A percentile compares a stretch with the other conserved stretches of the same genome.
Evolutionary conservation across 2,113 vertebrate genomes (phyloP).

Genomic region (Anhinga rufa): DNA sequence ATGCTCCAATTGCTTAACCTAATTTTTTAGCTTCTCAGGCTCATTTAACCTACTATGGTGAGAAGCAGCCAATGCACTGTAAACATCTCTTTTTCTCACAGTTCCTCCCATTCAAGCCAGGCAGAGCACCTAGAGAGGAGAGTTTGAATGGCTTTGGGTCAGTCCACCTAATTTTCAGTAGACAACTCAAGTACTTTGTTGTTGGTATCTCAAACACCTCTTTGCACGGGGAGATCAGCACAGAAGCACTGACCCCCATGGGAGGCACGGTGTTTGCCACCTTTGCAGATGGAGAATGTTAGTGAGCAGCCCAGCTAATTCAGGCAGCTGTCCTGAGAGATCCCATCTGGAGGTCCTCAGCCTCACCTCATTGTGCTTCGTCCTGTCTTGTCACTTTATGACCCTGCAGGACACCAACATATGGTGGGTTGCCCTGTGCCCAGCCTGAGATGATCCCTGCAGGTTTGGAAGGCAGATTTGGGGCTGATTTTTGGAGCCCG

Average conservation of each 20-base stretch:
- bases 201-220: not conserved
- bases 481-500: not conserved
- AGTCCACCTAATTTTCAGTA: not conserved
- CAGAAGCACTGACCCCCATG: not conserved
- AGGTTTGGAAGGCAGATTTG: not conserved
- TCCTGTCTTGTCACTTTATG: not conserved
- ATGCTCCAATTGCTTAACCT: constrained; percentile 29
- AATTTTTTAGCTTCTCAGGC: constrained; percentile 27
- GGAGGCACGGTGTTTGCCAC: not conserved
- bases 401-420: not conserved
- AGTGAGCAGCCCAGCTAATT: not conserved
- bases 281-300: not conserved
- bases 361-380: not conserved
- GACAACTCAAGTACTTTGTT: not conserved
- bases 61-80: not conserved
- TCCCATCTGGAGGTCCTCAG: not conserved
- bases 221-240: not conserved
- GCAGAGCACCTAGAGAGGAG: not conserved
- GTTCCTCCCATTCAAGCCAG: not conserved
- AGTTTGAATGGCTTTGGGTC: not conserved
- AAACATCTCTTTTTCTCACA: not conserved
- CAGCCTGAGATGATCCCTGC: not conserved
- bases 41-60: constrained; percentile 27
- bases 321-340: not conserved
- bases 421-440: not conserved